Evolutionary conservation across 2,888 invertebrate genomes (phyloP).

Genomic region (Furcula furcula): DNA sequence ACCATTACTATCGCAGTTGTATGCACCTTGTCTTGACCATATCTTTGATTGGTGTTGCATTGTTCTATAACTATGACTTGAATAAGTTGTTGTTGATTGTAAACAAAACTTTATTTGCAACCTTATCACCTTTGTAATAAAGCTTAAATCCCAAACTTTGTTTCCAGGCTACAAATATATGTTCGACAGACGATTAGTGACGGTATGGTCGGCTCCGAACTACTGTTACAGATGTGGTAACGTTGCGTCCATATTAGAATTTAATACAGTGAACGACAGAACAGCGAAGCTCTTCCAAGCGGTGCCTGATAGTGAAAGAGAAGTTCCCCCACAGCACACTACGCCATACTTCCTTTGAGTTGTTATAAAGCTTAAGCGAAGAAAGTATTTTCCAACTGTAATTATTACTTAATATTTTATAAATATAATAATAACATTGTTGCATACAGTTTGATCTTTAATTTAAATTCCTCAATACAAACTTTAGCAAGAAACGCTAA

Average conservation of each 20-base stretch:
- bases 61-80: too few species aligned
- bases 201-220: constrained; percentile 99
- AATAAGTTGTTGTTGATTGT: too few species aligned
- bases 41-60: too few species aligned
- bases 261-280: constrained; percentile 89
- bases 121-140: too few species aligned
- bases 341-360: constrained; percentile 98
- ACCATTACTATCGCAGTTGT: too few species aligned
- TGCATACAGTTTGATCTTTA: constrained; percentile 41
- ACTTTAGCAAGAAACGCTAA: too few species aligned
- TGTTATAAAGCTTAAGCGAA: constrained; percentile 38
- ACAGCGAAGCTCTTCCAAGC: constrained; percentile 95
- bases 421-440: constrained; percentile 69
- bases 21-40: too few species aligned
- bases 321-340: constrained; percentile 94
- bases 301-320: constrained; percentile 96
- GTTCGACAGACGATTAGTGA: constrained; percentile 98
- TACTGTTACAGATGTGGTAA: constrained; percentile 99
- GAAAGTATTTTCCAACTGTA: constrained; percentile 52
- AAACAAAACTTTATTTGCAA: too few species aligned
- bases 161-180: constrained; percentile 96
- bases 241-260: constrained; percentile 97
- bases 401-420: constrained; percentile 49
- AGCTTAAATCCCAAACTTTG: too few species aligned
- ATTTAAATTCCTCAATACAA: too few species aligned